These are phyloP conservation scores for Anguilla marmorata DNA, from an alignment of 2,797 vertebrate species.

Conservation along the genomic window DNA sequence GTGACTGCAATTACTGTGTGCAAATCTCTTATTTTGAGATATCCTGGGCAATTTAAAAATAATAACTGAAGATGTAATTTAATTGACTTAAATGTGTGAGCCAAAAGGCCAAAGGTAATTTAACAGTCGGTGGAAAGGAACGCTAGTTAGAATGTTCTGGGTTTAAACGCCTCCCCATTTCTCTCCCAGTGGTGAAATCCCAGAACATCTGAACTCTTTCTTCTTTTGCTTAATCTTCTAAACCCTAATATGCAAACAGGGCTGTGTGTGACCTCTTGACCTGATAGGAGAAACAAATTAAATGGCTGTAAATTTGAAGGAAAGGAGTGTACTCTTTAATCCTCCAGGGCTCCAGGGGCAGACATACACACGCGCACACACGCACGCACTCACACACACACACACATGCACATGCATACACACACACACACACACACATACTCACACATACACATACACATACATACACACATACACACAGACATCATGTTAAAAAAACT, in stretches of 20 bases:
- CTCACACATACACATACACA: too few relatives aligned
- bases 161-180: not conserved
- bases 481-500: not conserved
- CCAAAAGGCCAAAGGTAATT: not conserved
- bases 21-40: not conserved
- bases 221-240: not conserved
- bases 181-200: not conserved
- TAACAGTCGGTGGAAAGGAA: not conserved
- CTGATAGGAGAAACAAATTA: constrained; percentile 7
- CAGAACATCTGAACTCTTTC: not conserved
- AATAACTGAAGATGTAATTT: not conserved
- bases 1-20: not conserved
- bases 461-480: too few relatives aligned
- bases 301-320: not conserved
- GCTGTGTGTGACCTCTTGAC: not conserved
- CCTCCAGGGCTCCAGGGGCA: not conserved
- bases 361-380: not conserved
- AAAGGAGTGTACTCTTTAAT: not conserved
- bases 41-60: not conserved
- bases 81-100: not conserved
- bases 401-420: not conserved
- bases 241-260: not conserved
- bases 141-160: not conserved
- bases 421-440: too few relatives aligned
- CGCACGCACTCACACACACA: not conserved